Evolutionary conservation across 2,888 invertebrate genomes (phyloP).

Genomic region (Hemaris fuciformis): DNA sequence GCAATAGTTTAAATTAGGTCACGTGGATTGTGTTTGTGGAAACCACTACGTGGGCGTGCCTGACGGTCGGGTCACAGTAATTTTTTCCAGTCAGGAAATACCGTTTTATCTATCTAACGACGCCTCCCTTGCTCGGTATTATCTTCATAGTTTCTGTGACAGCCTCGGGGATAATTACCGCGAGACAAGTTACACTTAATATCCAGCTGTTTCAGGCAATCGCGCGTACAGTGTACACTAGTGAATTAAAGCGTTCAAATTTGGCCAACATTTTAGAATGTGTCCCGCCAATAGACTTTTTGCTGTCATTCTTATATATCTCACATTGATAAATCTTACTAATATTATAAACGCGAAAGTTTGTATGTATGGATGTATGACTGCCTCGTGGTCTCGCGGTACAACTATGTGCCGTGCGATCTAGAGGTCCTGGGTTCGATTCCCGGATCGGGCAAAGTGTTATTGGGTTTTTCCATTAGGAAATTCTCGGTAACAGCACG

Average conservation of each 20-base stretch:
- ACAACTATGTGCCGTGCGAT: too few relatives aligned
- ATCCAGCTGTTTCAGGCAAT: neutral
- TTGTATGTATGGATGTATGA: too few relatives aligned
- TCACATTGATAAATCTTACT: too few relatives aligned
- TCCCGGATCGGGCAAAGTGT: too few relatives aligned
- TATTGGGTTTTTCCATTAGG: too few relatives aligned
- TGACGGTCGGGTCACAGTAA: slow-evolving; percentile 14
- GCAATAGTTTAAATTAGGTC: neutral
- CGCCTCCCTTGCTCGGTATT: slow-evolving; percentile 21
- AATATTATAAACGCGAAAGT: too few relatives aligned
- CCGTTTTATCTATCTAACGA: slow-evolving; percentile 25
- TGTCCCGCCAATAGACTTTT: too few relatives aligned
- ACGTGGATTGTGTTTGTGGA: neutral
- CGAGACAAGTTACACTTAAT: neutral
- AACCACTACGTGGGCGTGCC: slow-evolving; percentile 1
- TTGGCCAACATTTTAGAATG: too few relatives aligned
- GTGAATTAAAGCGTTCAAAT: neutral
- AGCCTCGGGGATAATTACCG: slow-evolving; percentile 15
- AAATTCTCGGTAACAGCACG: too few relatives aligned
- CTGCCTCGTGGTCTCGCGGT: too few relatives aligned
- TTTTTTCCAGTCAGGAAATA: slow-evolving; percentile 23
- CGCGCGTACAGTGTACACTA: neutral
- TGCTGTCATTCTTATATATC: too few relatives aligned
- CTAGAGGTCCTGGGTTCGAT: too few relatives aligned
- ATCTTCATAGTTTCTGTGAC: slow-evolving; percentile 24